A percentile compares a stretch with the other conserved stretches of the same genome.
Conservation (phyloP, 2,888 invertebrate species). For the Pandemis cinnamomeana region DNA sequence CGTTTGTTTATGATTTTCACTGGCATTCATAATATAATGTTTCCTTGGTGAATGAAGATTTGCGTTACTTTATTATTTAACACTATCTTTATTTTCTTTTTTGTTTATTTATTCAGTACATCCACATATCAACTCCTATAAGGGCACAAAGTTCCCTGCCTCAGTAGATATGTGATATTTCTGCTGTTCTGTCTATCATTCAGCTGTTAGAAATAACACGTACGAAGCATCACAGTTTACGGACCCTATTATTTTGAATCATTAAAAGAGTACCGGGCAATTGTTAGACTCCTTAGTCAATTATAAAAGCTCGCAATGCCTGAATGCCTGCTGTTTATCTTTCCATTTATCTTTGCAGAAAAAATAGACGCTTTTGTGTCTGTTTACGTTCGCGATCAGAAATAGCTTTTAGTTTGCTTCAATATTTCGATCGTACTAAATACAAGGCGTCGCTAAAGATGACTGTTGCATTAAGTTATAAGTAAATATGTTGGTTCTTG, state of each 20-base stretch:
- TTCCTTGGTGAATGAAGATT: too few species aligned
- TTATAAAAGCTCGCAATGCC: slow-evolving; percentile 32
- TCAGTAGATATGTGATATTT: slow-evolving; percentile 13
- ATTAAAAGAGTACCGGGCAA: slow-evolving; percentile 30
- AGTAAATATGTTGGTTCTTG: background rate
- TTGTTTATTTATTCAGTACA: too few species aligned
- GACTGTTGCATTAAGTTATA: background rate
- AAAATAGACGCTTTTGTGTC: slow-evolving; percentile 13
- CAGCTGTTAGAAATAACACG: slow-evolving; percentile 24
- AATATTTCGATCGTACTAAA: slow-evolving; percentile 1
- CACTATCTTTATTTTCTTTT: too few species aligned
- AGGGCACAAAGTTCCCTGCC: background rate
- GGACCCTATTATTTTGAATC: slow-evolving; percentile 36
- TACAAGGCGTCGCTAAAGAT: background rate
- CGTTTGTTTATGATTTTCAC: too few species aligned
- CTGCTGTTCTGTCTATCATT: slow-evolving; percentile 31
- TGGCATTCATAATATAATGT: too few species aligned
- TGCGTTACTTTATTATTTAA: too few species aligned
- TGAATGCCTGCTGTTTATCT: slow-evolving; percentile 28
- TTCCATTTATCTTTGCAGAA: slow-evolving; percentile 33
- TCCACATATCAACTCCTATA: background rate
- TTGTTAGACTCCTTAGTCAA: slow-evolving; percentile 35
- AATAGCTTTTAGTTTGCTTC: background rate
- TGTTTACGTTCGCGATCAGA: slow-evolving; percentile 8
- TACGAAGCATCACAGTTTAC: slow-evolving; percentile 20